Evolutionary conservation across 1,140 invertebrate genomes (phyloP), one percentile per base, ranked within the genome.

Genomic region (Neuroterus valhalla): DNA sequence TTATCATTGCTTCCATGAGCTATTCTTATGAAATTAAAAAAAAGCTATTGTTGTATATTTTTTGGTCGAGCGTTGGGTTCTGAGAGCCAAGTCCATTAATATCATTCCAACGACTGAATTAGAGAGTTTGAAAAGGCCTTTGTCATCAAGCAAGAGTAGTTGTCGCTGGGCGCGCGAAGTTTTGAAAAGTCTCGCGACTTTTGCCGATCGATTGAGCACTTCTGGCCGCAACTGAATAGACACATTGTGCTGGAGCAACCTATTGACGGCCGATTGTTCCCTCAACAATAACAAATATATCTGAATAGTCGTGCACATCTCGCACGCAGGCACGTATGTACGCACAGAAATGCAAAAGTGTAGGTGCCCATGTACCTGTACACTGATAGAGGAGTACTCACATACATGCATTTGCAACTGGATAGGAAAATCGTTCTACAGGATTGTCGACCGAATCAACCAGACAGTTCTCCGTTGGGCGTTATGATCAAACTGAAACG

Each of bases 231-330:
- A 86, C 88, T 89, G 86, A 89, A 90, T 90, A 89, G 88, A 88
- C 89, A 89, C 88, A 90, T 90, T 89, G 88, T 89, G 84, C 84
- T 78, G 81, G 82, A 85, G 85, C 87, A 84, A 85, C 85, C 88
- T 89, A 90, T 90, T 90, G 87, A 89, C 84, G 88, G 86, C 79
- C 87, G 87, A 90, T 90, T 90, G 88, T 89, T 90, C 88, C 80
- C 86, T 85, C 81, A 89, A 89, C 88, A 89, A 89, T 90, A 90
- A 89, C 88, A 89, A 89, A 88, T 89, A 89, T 90, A 90, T 90
- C 87, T 88, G 87, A 90, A 89, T 89, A 88, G 88, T 88, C 80
- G 82, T 82, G 86, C 84, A 85, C 85, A 88, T 89, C 88, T 88
- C 87, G 76, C 81, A 79, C 84, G 80, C 86, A 81, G 79, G 78